phyloP scores from a whole-genome alignment of 2,888 invertebrate species.

The Odontocolon sp. region DNA sequence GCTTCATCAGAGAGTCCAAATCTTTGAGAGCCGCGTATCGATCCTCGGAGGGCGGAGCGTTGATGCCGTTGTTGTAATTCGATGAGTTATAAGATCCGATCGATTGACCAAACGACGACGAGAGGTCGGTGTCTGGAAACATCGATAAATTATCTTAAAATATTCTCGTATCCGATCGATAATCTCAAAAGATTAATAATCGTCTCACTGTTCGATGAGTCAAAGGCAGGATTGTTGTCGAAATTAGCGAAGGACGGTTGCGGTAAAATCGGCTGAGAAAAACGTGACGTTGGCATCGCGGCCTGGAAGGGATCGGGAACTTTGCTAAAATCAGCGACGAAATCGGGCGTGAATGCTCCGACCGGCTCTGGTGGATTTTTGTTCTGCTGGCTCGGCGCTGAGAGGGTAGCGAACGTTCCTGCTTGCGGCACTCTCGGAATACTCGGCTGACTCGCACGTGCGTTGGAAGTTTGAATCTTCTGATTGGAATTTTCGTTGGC shows the following conservation, averaged over 20 bases:
- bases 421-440: slow-evolving; percentile 75
- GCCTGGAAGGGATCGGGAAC: slow-evolving; percentile 75
- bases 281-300: slow-evolving; percentile 72
- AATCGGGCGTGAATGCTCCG: slow-evolving; percentile 76
- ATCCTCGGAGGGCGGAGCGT: slow-evolving; percentile 86
- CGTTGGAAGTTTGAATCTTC: slow-evolving; percentile 54
- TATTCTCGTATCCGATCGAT: too few relatives aligned
- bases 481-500: slow-evolving; percentile 69
- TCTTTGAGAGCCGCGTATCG: slow-evolving; percentile 98
- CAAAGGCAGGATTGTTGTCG: slow-evolving; percentile 87
- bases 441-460: slow-evolving; percentile 63
- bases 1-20: slow-evolving; percentile 87
- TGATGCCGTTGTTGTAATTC: slow-evolving; percentile 73
- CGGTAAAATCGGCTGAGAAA: slow-evolving; percentile 74
- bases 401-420: slow-evolving; percentile 66
- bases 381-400: slow-evolving; percentile 62
- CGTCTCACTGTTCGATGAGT: slow-evolving; percentile 78
- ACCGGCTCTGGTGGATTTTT: slow-evolving; percentile 67
- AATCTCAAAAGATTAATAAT: not conserved
- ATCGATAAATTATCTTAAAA: not conserved
- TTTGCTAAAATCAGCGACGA: slow-evolving; percentile 79
- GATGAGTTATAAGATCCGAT: slow-evolving; percentile 63
- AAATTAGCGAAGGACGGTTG: slow-evolving; percentile 87
- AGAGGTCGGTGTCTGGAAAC: slow-evolving; percentile 47
- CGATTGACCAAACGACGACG: slow-evolving; percentile 63